Evolutionary conservation across 37 sponge, comb jelly and placozoan species (phyloP).

Genomic region (Diacarnus erythraeanus): DNA sequence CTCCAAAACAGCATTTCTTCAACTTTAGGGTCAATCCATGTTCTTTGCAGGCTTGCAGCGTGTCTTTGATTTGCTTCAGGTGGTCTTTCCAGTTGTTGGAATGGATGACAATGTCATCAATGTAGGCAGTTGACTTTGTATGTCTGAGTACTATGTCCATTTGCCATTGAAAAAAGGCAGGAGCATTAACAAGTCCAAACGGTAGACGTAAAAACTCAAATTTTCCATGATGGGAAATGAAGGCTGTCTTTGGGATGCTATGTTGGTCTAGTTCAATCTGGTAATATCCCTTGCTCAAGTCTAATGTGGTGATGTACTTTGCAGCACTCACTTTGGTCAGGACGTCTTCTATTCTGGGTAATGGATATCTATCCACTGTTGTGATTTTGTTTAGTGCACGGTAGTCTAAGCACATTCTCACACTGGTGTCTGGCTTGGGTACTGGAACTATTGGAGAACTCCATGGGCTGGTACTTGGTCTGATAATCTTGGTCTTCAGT

Average conservation of each 20-base stretch:
- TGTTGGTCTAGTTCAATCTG: conserved; percentile 47
- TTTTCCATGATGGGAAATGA: conserved; percentile 54
- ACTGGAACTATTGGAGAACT: neutral
- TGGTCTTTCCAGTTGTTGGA: conserved; percentile 9
- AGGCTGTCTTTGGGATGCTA: conserved; percentile 47
- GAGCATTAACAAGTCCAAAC: conserved; percentile 54
- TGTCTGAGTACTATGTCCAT: conserved; percentile 61
- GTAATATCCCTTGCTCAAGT: too few relatives aligned
- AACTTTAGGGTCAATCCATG: conserved; percentile 56
- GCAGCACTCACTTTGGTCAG: too few relatives aligned
- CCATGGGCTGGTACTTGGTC: neutral
- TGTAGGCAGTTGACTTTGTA: conserved; percentile 12
- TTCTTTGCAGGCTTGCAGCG: conserved; percentile 36
- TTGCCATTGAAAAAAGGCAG: conserved; percentile 55
- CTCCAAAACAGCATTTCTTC: conserved; percentile 43
- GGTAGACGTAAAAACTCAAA: conserved; percentile 52
- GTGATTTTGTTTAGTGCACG: neutral
- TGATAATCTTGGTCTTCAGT: neutral
- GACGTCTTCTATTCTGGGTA: too few relatives aligned
- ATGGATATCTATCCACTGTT: neutral
- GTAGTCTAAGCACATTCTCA: neutral
- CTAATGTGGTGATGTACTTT: too few relatives aligned
- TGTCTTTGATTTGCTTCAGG: conserved; percentile 32
- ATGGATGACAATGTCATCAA: conserved; percentile 35
- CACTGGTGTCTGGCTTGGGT: neutral